phyloP scores from a whole-genome alignment of 64 coral and sea anemone genomes.

The Stylophora pistillata region DNA sequence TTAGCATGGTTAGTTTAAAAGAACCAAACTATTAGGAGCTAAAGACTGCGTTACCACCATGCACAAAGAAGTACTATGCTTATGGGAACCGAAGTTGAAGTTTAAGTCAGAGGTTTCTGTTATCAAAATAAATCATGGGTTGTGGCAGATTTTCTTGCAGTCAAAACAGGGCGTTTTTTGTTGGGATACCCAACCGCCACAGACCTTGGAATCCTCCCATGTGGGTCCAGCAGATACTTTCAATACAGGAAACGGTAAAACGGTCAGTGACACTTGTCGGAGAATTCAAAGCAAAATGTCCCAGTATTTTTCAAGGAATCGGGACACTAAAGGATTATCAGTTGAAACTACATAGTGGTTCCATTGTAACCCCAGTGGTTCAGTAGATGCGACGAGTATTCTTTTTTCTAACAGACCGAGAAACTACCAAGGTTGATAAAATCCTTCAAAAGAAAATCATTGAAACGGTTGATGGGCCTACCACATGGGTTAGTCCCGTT shows the following conservation, averaged over 20 bases:
- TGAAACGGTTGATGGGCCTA: conserved; percentile 12
- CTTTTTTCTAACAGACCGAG: conserved; percentile 14
- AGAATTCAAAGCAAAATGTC: not conserved
- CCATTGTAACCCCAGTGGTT: conserved; percentile 14
- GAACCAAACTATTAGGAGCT: conserved; percentile 5
- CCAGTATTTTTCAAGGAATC: conserved; percentile 4
- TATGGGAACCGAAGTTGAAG: conserved; percentile 8
- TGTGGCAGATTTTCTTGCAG: not conserved
- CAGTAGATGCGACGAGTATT: conserved; percentile 1
- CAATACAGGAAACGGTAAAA: conserved; percentile 4
- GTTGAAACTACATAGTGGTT: conserved; percentile 13
- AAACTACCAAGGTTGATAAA: conserved; percentile 18
- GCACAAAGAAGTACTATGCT: conserved; percentile 28
- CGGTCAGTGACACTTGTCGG: not conserved
- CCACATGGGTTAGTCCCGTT: conserved; percentile 9
- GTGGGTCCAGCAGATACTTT: not conserved
- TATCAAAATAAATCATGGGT: too few relatives aligned
- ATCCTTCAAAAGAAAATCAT: conserved; percentile 32
- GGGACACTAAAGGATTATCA: conserved; percentile 24
- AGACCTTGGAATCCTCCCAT: conserved; percentile 1
- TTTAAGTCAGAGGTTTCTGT: conserved; percentile 26
- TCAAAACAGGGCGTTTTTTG: conserved; percentile 10
- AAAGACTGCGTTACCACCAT: conserved; percentile 1
- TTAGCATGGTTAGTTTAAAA: not conserved
- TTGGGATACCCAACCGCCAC: conserved; percentile 1